Conservation (phyloP, 1,140 invertebrate species). For the Polypedilum pembai region DNA sequence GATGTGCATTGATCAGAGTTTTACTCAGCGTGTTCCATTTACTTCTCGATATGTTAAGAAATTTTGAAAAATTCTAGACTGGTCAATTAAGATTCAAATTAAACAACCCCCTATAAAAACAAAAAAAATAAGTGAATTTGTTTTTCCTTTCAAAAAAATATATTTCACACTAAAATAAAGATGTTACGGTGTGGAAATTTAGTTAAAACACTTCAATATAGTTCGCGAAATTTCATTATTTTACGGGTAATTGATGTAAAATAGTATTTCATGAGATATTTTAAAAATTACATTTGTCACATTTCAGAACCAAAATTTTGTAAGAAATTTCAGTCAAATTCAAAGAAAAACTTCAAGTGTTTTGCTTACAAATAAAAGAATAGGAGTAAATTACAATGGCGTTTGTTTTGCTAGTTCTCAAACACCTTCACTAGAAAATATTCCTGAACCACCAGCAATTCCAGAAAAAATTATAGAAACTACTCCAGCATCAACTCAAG, state of each 20-base stretch:
- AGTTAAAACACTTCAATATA: background rate
- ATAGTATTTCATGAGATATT: background rate
- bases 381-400: background rate
- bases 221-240: background rate
- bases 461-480: slow-evolving; percentile 36
- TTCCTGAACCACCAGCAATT: slow-evolving; percentile 49
- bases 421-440: slow-evolving; percentile 43
- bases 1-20: background rate
- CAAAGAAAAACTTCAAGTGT: background rate
- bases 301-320: background rate
- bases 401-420: slow-evolving; percentile 31
- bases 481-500: background rate
- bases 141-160: background rate
- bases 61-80: too few relatives aligned
- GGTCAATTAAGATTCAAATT: background rate
- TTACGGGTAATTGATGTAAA: background rate
- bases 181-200: background rate
- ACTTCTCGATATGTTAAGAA: background rate
- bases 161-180: background rate
- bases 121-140: background rate
- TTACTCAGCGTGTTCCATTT: background rate
- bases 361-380: background rate
- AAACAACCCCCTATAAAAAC: background rate
- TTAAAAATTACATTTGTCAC: background rate
- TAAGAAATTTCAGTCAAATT: slow-evolving; percentile 25